Percentiles rank a stretch among this genome's conserved stretches.
phyloP scores from a whole-genome alignment of 2,113 vertebrate species.

The Ageneiosus marmoratus region DNA sequence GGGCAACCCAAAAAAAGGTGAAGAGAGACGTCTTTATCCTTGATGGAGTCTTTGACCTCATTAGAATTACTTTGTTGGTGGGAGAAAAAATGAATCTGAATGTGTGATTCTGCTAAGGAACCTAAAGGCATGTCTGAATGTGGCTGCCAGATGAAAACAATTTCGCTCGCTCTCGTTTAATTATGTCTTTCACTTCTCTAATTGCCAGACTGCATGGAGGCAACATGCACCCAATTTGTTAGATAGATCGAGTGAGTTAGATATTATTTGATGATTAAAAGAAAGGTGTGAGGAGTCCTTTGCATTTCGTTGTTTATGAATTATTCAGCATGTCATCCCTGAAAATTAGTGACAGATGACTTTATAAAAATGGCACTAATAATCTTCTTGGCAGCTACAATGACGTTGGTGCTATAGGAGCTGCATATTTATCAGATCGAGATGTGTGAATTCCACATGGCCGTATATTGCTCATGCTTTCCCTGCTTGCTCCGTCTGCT shows the following conservation, averaged over 20 bases:
- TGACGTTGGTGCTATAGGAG: not conserved
- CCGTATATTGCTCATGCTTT: conserved; percentile 1
- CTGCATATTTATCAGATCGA: conserved; percentile 6
- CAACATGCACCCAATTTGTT: conserved; percentile 39
- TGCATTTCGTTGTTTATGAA: conserved; percentile 44
- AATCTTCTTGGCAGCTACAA: not conserved
- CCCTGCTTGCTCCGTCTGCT: conserved; percentile 10
- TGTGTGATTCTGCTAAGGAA: conserved; percentile 46
- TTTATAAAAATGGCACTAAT: conserved; percentile 25
- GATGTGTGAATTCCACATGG: conserved; percentile 12
- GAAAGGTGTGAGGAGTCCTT: conserved; percentile 24
- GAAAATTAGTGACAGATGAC: conserved; percentile 46
- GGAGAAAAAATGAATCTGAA: conserved; percentile 35
- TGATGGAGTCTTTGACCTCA: conserved; percentile 59
- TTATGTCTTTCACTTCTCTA: conserved; percentile 47
- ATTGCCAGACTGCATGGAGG: conserved; percentile 44
- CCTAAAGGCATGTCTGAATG: conserved; percentile 45
- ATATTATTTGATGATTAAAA: conserved; percentile 39
- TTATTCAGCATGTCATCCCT: conserved; percentile 38
- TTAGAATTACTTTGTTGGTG: conserved; percentile 54
- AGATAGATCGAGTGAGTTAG: not conserved
- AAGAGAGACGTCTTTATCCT: conserved; percentile 49
- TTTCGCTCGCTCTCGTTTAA: conserved; percentile 44
- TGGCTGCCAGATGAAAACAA: conserved; percentile 36
- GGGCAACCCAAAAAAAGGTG: conserved; percentile 48